Percentiles rank a stretch among this genome's conserved stretches.
Evolutionary conservation across 2,113 vertebrate genomes (phyloP).

Genomic region (Gila orcuttii): DNA sequence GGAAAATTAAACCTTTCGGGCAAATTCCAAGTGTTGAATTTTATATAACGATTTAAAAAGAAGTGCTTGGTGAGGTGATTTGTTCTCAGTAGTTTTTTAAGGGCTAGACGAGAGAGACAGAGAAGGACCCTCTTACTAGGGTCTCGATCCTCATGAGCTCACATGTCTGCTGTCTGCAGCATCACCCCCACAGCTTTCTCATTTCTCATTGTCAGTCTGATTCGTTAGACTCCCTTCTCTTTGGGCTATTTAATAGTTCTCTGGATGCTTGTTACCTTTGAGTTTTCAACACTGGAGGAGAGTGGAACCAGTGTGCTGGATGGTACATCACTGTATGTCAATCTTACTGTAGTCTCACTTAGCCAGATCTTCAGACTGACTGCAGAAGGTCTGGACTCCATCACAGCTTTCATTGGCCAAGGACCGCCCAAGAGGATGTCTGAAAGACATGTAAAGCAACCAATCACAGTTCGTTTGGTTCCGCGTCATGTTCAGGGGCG

Average conservation of each 20-base stretch:
- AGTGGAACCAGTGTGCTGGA: neutral
- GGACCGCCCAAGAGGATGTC: no score
- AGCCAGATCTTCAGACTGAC: no score
- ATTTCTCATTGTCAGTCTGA: neutral
- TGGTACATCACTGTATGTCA: neutral
- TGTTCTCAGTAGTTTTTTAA: conserved; percentile 45
- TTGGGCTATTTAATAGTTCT: neutral
- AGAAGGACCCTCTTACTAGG: neutral
- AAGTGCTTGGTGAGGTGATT: conserved; percentile 11
- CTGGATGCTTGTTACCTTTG: neutral
- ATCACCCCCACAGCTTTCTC: conserved; percentile 8
- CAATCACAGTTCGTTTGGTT: no score
- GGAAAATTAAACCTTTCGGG: conserved; percentile 53
- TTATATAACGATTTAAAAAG: conserved; percentile 41
- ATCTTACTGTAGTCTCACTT: neutral
- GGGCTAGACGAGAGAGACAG: conserved; percentile 22
- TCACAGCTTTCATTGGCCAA: no score
- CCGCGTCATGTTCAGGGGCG: no score
- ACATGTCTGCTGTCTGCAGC: conserved; percentile 23
- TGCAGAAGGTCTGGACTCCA: no score
- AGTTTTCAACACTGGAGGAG: neutral
- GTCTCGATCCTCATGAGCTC: neutral
- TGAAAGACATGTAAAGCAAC: no score
- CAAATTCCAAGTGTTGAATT: conserved; percentile 46
- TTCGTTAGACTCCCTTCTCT: neutral